A percentile compares a stretch with the other conserved stretches of the same genome.
Conservation (phyloP, 2,797 vertebrate genomes). For the Orestias chungarensis region DNA sequence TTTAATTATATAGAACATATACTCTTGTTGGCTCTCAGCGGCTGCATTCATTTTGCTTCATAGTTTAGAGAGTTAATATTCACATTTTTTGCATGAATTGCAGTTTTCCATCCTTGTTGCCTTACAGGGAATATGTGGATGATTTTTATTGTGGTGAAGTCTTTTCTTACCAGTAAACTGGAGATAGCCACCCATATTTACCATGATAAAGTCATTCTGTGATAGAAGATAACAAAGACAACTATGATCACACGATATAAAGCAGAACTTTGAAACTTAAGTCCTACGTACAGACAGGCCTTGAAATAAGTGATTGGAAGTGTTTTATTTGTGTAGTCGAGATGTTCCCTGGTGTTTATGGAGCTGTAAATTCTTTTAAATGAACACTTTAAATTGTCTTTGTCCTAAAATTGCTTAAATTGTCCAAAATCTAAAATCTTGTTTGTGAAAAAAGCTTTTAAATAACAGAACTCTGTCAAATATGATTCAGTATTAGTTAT, state of each 20-base stretch:
- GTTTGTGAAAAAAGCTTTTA: background rate
- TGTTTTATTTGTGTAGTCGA: background rate
- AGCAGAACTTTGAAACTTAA: background rate
- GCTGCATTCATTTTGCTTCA: conserved; percentile 46
- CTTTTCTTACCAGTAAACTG: background rate
- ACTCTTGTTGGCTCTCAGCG: conserved; percentile 18
- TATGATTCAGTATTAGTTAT: no score
- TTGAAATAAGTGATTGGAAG: background rate
- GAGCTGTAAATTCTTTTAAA: background rate
- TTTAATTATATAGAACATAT: conserved; percentile 27
- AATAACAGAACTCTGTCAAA: no score
- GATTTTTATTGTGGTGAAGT: no score
- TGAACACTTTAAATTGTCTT: background rate
- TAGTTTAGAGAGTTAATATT: conserved; percentile 42
- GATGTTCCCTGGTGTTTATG: background rate
- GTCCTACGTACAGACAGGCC: background rate
- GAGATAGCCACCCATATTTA: background rate
- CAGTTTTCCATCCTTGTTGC: conserved; percentile 20
- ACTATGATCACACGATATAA: background rate
- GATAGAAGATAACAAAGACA: no score
- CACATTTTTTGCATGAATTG: conserved; percentile 25
- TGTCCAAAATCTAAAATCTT: background rate
- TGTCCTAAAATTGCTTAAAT: background rate
- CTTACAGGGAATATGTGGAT: conserved; percentile 14
- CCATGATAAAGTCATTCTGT: background rate